Conservation (phyloP, 2,113 vertebrate species). For the Pampusana beccarii region DNA sequence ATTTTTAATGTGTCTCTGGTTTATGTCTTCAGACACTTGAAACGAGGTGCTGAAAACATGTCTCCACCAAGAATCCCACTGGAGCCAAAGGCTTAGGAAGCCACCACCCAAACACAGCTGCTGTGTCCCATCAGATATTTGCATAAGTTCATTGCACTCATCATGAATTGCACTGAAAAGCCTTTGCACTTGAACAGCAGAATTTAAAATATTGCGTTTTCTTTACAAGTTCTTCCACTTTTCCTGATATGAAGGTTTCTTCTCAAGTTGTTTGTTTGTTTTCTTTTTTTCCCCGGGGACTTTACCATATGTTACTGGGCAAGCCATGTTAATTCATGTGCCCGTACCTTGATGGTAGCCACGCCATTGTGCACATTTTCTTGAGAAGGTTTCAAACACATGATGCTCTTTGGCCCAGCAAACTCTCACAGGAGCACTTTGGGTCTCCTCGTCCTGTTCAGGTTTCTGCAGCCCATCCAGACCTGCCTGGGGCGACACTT, state of each 20-base stretch:
- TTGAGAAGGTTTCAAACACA: neutral
- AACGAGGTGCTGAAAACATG: neutral
- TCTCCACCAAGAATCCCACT: neutral
- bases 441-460: fast-evolving
- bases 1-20: neutral
- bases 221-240: neutral
- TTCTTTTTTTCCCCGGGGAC: neutral
- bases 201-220: neutral
- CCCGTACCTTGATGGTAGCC: neutral
- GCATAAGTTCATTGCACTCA: neutral
- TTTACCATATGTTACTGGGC: neutral
- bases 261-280: neutral
- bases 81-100: neutral
- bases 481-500: neutral
- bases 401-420: neutral
- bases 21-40: neutral
- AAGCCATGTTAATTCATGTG: neutral
- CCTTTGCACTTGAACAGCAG: neutral
- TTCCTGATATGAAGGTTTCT: neutral
- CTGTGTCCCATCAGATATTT: neutral
- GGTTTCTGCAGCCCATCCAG: neutral
- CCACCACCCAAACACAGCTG: neutral
- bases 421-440: neutral
- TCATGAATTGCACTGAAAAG: neutral
- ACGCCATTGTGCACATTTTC: neutral